Evolutionary conservation across 2,888 invertebrate species (phyloP).

Genomic region (Mythimna ferrago): DNA sequence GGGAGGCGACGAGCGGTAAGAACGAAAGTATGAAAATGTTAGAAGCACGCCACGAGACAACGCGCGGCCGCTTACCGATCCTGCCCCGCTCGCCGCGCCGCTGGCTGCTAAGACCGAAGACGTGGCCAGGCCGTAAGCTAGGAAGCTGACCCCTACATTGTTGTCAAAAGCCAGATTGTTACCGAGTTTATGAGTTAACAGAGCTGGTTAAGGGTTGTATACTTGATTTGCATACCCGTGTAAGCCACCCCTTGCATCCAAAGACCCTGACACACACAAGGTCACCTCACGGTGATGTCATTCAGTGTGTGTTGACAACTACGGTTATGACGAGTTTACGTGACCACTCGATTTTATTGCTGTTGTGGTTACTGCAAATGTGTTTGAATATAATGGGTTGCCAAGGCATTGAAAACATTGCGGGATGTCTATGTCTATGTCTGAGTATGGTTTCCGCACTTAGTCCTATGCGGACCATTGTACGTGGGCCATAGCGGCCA

Average conservation of each 20-base stretch:
- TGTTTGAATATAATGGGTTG: not conserved
- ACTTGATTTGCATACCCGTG: constrained; percentile 1
- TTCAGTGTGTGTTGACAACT: constrained; percentile 1
- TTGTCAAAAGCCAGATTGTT: not conserved
- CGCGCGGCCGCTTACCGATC: too few relatives aligned
- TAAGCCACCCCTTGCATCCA: not conserved
- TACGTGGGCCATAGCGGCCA: too few relatives aligned
- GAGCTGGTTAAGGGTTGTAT: not conserved
- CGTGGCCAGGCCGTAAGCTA: too few relatives aligned
- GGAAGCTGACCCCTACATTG: not conserved
- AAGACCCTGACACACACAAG: constrained; percentile 7
- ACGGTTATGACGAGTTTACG: constrained; percentile 6
- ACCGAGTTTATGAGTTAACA: too few relatives aligned
- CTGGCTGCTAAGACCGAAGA: too few relatives aligned
- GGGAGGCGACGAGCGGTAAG: too few relatives aligned
- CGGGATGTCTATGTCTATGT: too few relatives aligned
- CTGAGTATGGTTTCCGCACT: too few relatives aligned
- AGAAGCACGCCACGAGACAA: too few relatives aligned
- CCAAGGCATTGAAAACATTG: not conserved
- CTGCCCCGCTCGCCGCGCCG: too few relatives aligned
- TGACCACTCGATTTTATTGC: constrained; percentile 4
- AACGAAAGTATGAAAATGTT: too few relatives aligned
- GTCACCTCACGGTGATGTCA: constrained; percentile 31
- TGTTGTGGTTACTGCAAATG: not conserved
- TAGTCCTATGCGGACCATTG: too few relatives aligned